Evolutionary conservation across 2,888 invertebrate genomes (phyloP), one percentile per base, ranked within the genome.

Genomic region (Lypha dubia): DNA sequence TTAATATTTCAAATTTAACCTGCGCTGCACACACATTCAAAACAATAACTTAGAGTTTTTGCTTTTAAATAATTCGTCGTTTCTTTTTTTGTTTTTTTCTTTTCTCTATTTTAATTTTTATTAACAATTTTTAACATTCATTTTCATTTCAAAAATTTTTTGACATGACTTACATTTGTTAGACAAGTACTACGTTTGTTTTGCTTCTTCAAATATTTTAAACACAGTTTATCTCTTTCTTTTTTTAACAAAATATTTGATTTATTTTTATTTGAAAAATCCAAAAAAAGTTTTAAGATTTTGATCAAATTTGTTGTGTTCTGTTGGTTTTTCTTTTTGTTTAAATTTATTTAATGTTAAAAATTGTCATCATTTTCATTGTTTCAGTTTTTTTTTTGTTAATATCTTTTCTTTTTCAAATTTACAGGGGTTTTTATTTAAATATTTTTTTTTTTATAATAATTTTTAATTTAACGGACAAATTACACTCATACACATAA

Each of bases 231-330:
- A 86, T 63, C 75, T 87, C 15, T 41, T 41, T 41, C 15, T 49
- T 46, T 83, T 85, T 87, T 86, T 85, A 88, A 89, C 88, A 89
- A 90, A 89, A 89, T 89, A 89, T 88, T 88, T 88, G n/a, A n/a
- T 89, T 87, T 11, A 70, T n/a, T 17, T 65, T 75, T 44, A 67
- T 67, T 83, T 60, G 24, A 58, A 44, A 83, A 79, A 82, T 60
- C 56, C n/a, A n/a, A 65, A 63, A 38, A 46, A 62, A 24, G 28
- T 68, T 32, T 44, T 68, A 68, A 32, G 58, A 56, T 62, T 85
- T 83, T 83, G 80, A 81, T 83, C 76, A 83, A 83, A 76, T 83
- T 62, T 70, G 56, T 73, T 80, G 68, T 86, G 80, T 67, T 51
- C 1, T 83, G 24, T 83, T 77, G 15, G 15, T 76, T 79, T 41